phyloP scores from a whole-genome alignment of 1,140 invertebrate genomes.

The Eufriesea mexicana region DNA sequence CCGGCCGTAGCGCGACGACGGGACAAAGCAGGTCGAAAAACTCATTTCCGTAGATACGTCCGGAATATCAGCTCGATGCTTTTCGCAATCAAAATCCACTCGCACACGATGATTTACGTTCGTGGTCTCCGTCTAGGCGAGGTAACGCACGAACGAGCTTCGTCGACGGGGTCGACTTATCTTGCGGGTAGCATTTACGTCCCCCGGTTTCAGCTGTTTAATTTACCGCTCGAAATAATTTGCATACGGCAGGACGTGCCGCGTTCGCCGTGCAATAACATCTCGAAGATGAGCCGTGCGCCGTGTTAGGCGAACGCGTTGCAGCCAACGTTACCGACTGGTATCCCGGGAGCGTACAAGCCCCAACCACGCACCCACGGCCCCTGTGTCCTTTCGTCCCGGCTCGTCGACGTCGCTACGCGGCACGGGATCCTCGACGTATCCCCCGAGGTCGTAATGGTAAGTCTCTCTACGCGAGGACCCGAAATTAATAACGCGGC shows the following conservation, averaged over 20 bases:
- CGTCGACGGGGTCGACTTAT: conserved; percentile 20
- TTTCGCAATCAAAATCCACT: conserved; percentile 2
- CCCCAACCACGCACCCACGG: too few relatives aligned
- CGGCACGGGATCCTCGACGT: conserved; percentile 49
- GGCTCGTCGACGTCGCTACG: conserved; percentile 41
- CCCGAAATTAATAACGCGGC: conserved; percentile 77
- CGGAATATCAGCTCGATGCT: background rate
- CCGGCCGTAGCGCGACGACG: background rate
- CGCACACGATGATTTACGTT: conserved; percentile 16
- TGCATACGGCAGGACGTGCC: conserved; percentile 64
- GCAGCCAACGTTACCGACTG: conserved; percentile 33
- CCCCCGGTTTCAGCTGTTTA: conserved; percentile 69
- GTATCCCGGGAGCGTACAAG: conserved; percentile 22
- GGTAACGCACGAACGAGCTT: background rate
- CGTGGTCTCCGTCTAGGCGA: background rate
- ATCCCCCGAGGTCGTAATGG: conserved; percentile 67
- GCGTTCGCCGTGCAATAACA: conserved; percentile 73
- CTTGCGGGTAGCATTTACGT: conserved; percentile 49
- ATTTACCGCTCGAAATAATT: conserved; percentile 79
- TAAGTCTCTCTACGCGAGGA: conserved; percentile 72
- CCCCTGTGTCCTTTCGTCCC: background rate
- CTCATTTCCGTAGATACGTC: background rate
- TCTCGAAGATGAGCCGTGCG: conserved; percentile 76
- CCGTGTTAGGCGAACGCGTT: conserved; percentile 63
- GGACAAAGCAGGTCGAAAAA: conserved; percentile 9